These are phyloP conservation scores for Octomys mimax DNA, from an alignment of 2,797 vertebrate genomes.

Conservation along the genomic window DNA sequence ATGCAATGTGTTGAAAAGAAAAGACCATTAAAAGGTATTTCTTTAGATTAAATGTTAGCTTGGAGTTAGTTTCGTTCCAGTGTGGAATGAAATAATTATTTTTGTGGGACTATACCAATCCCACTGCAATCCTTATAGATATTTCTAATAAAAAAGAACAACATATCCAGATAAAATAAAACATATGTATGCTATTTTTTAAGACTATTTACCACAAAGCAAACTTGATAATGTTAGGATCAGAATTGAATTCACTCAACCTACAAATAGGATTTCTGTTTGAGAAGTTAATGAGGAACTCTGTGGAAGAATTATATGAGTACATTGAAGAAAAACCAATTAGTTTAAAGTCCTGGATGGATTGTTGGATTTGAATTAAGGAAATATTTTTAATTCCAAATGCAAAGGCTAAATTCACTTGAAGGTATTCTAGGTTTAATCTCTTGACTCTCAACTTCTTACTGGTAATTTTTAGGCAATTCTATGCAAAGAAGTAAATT, in stretches of 20 bases:
- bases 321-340: not conserved
- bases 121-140: not conserved
- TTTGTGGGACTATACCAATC: not conserved
- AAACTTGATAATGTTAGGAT: conserved; percentile 50
- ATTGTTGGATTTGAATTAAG: conserved; percentile 63
- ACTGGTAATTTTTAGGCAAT: conserved; percentile 49
- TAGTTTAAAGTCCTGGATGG: conserved; percentile 40
- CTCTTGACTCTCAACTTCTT: not conserved
- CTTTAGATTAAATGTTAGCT: not conserved
- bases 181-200: not conserved
- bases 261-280: conserved; percentile 65
- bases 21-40: not conserved
- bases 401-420: conserved; percentile 5
- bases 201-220: not conserved
- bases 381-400: conserved; percentile 62
- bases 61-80: not conserved
- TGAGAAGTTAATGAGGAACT: conserved; percentile 71
- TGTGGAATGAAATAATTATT: not conserved
- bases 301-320: conserved; percentile 33
- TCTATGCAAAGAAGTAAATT: conserved; percentile 66
- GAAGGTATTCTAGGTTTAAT: conserved; percentile 48
- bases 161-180: not conserved
- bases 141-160: not conserved
- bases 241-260: conserved; percentile 38
- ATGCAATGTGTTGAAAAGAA: not conserved